These are phyloP conservation scores for Drosophila peninsularis DNA, from an alignment of 2,888 invertebrate genomes.

Conservation along the genomic window DNA sequence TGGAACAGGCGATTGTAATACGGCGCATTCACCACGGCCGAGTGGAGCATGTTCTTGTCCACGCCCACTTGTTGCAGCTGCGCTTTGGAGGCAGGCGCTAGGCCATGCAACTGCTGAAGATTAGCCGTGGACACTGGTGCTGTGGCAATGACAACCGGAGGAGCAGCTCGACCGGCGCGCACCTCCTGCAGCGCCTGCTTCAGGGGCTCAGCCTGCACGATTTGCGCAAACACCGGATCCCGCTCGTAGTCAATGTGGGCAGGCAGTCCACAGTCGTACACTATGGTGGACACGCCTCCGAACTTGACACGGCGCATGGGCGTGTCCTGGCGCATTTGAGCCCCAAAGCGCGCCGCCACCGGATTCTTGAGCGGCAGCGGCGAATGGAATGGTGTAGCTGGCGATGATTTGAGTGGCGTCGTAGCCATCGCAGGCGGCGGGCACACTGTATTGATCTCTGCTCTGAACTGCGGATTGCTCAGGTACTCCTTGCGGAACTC, in stretches of 20 bases:
- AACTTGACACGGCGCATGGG: slow-evolving; percentile 84
- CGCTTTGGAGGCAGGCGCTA: slow-evolving; percentile 85
- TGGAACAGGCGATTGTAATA: slow-evolving; percentile 87
- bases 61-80: slow-evolving; percentile 86
- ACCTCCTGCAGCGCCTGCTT: slow-evolving; percentile 73
- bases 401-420: slow-evolving; percentile 50
- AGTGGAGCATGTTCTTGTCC: slow-evolving; percentile 86
- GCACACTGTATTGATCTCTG: slow-evolving; percentile 86
- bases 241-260: slow-evolving; percentile 81
- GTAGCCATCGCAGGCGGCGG: slow-evolving; percentile 36
- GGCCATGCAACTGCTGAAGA: slow-evolving; percentile 84
- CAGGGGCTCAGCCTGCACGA: slow-evolving; percentile 81
- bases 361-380: slow-evolving; percentile 81
- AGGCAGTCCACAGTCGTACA: slow-evolving; percentile 82
- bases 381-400: slow-evolving; percentile 77
- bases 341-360: slow-evolving; percentile 72
- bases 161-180: slow-evolving; percentile 43
- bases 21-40: slow-evolving; percentile 87
- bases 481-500: slow-evolving; percentile 87
- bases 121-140: slow-evolving; percentile 65
- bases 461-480: slow-evolving; percentile 86
- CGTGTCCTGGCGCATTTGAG: slow-evolving; percentile 83
- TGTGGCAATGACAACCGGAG: slow-evolving; percentile 50
- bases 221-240: slow-evolving; percentile 82
- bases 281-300: slow-evolving; percentile 75